Evolutionary conservation across 2,888 invertebrate genomes (phyloP).

Genomic region (Bugulina stolonifera): DNA sequence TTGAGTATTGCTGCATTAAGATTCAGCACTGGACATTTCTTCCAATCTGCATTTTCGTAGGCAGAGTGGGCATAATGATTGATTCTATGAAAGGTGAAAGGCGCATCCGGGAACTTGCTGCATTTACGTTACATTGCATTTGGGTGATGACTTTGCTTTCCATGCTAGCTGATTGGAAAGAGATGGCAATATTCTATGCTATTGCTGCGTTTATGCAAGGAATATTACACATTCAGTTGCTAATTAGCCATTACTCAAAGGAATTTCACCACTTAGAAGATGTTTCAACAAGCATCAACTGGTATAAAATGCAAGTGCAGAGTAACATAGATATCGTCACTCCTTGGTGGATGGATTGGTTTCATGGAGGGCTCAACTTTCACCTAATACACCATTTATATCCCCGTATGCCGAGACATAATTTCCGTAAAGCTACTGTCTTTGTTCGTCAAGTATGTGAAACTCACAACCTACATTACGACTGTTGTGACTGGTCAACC

Average conservation of each 20-base stretch:
- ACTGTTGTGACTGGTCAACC: slow-evolving; percentile 28
- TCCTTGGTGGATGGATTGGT: slow-evolving; percentile 30
- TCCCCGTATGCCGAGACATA: slow-evolving; percentile 29
- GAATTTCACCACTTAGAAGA: slow-evolving; percentile 27
- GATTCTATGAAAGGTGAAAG: slow-evolving; percentile 28
- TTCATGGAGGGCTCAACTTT: slow-evolving; percentile 30
- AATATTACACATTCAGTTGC: slow-evolving; percentile 30
- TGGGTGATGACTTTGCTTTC: slow-evolving; percentile 28
- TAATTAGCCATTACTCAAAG: slow-evolving; percentile 30
- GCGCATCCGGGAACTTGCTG: slow-evolving; percentile 24
- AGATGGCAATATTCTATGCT: slow-evolving; percentile 27
- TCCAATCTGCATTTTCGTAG: slow-evolving; percentile 28
- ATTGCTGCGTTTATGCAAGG: slow-evolving; percentile 28
- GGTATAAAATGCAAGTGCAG: slow-evolving; percentile 29
- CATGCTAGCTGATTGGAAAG: slow-evolving; percentile 27
- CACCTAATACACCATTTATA: slow-evolving; percentile 30
- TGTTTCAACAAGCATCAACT: background rate
- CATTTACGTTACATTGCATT: slow-evolving; percentile 27
- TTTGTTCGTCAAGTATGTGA: slow-evolving; percentile 27
- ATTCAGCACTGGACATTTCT: slow-evolving; percentile 30
- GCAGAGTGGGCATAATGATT: slow-evolving; percentile 28
- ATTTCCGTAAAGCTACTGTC: slow-evolving; percentile 28
- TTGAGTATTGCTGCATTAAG: slow-evolving; percentile 26
- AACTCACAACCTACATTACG: slow-evolving; percentile 29
- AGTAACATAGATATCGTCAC: slow-evolving; percentile 30